Evolutionary conservation across 2,113 vertebrate species (phyloP), one percentile per base, ranked within the genome.

Genomic region (Hyperopisus bebe): DNA sequence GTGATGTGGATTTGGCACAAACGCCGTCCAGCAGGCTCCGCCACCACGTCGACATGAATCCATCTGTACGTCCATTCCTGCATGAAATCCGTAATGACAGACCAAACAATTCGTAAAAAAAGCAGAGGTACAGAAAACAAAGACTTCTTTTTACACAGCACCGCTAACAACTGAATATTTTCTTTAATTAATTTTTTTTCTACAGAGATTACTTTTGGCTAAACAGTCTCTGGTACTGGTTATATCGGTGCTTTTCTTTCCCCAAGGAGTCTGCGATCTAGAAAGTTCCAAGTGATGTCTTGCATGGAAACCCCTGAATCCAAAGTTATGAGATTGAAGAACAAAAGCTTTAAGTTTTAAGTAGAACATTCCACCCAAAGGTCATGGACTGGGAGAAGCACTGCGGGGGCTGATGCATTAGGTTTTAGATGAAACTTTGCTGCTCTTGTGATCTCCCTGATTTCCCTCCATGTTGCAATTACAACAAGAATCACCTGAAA

Each of bases 1-100:
- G 83, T 90, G 86, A 91, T 90, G 91, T 91, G 90, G 89, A 90
- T 92, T 92, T 91, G 89, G 91, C 90, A 21, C 3, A 35, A 88
- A 53, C 46, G 27, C 19, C 83, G 50, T 44, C 51, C 83, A 66
- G 31, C 35, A 58, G 88, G 85, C 88, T 90, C 77, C 39, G 89
- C 62, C 88, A 88, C 39, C 50, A 58, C 70, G 89, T 62, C 66
- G 21, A 11, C 88, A 44, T 50, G 74, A 84, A 47, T 87, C 88
- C 58, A 89, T 87, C 42, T 89, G 89, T 90, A 77, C 89, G 89
- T 90, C 80, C 84, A 1, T 53, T 77, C 86, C 44, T 53, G 85
- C 42, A 77, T 90, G 80, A 91, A 66, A 90, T 91, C 62, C 62
- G 42, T 77, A 87, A 89, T 24, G 62, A 91, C 89, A 90, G 89